These are phyloP conservation scores for Leptinotarsa haldemani DNA, from an alignment of 2,888 invertebrate genomes.

Conservation along the genomic window DNA sequence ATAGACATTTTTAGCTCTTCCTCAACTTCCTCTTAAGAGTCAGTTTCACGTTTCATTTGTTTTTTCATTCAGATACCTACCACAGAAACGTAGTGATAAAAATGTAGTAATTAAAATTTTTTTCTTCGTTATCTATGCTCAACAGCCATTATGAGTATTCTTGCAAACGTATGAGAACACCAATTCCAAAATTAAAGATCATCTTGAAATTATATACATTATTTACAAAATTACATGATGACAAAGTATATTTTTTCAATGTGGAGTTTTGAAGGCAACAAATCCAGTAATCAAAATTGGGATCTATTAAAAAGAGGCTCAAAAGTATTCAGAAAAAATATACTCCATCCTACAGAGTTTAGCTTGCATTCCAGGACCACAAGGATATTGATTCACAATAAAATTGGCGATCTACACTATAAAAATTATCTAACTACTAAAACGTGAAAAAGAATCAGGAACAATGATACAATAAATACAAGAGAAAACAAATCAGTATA, in stretches of 20 bases:
- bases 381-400: slow-evolving; percentile 9
- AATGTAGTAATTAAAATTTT: too few relatives aligned
- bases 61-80: too few relatives aligned
- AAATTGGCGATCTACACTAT: slow-evolving; percentile 1
- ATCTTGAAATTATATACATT: slow-evolving; percentile 46
- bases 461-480: slow-evolving; percentile 66
- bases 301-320: neutral
- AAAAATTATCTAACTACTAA: slow-evolving; percentile 43
- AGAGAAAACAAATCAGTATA: slow-evolving; percentile 60
- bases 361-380: neutral
- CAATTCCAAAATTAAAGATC: slow-evolving; percentile 48
- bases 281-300: slow-evolving; percentile 17
- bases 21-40: too few relatives aligned
- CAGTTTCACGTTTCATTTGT: too few relatives aligned
- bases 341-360: neutral
- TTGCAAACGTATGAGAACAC: slow-evolving; percentile 31
- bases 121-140: too few relatives aligned
- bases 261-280: slow-evolving; percentile 20
- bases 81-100: too few relatives aligned
- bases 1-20: too few relatives aligned
- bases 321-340: slow-evolving; percentile 2
- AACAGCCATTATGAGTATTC: neutral
- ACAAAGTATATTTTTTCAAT: slow-evolving; percentile 19
- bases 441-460: slow-evolving; percentile 61
- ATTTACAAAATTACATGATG: slow-evolving; percentile 33